These are phyloP conservation scores for Platypus cylindrus DNA, from an alignment of 2,888 invertebrate species.

Conservation along the genomic window DNA sequence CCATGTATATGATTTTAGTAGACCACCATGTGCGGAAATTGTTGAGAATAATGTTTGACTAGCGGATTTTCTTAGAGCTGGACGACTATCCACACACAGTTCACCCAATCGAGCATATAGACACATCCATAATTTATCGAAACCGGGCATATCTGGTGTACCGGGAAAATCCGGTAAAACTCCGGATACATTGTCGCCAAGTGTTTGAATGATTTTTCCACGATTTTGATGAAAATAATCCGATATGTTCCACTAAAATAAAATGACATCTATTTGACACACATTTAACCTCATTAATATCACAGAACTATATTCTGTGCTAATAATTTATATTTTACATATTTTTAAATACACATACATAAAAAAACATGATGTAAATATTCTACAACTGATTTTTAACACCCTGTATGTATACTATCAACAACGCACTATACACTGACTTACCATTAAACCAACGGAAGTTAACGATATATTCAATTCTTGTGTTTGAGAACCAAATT, in stretches of 20 bases:
- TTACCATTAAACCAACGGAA: conserved; percentile 89
- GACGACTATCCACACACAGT: conserved; percentile 87
- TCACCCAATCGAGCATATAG: conserved; percentile 78
- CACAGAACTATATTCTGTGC: too few species aligned
- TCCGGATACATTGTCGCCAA: conserved; percentile 60
- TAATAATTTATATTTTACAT: not conserved
- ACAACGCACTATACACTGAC: too few species aligned
- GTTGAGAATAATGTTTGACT: conserved; percentile 97
- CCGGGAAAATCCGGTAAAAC: conserved; percentile 75
- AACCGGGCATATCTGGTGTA: conserved; percentile 71
- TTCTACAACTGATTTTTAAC: too few species aligned
- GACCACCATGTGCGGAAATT: conserved; percentile 86
- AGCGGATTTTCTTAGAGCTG: conserved; percentile 93
- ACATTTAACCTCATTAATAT: too few species aligned
- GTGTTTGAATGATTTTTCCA: conserved; percentile 62
- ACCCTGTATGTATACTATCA: too few species aligned
- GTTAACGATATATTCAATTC: conserved; percentile 96
- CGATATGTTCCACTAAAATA: conserved; percentile 90
- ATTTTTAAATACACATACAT: not conserved
- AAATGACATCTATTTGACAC: too few species aligned
- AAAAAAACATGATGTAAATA: too few species aligned
- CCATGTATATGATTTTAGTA: conserved; percentile 83
- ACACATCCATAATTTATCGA: conserved; percentile 94
- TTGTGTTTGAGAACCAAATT: conserved; percentile 91
- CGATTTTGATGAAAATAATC: conserved; percentile 95